These are phyloP conservation scores for Lepus americanus DNA, from an alignment of 2,113 vertebrate genomes.

Conservation along the genomic window DNA sequence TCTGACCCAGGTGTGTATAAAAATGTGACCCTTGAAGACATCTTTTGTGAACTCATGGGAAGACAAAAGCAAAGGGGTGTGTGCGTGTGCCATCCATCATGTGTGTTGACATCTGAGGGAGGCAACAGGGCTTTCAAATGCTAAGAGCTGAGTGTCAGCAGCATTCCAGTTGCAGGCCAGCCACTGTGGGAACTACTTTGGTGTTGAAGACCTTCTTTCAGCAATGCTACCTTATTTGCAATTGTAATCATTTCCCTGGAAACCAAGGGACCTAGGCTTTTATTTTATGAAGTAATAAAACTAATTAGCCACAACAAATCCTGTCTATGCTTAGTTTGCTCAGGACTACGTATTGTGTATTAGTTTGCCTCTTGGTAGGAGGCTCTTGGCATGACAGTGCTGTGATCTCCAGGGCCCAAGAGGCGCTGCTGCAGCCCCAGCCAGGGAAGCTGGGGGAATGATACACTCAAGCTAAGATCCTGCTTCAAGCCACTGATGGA, in stretches of 20 bases:
- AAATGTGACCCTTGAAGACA: neutral
- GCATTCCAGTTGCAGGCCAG: too few species aligned
- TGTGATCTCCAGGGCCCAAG: neutral
- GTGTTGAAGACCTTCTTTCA: neutral
- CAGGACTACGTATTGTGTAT: neutral
- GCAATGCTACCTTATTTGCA: neutral
- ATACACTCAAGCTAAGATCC: too few species aligned
- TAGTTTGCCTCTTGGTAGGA: neutral
- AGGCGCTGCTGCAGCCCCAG: too few species aligned
- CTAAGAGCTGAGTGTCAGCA: neutral
- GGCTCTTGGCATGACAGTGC: neutral
- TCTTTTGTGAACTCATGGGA: neutral
- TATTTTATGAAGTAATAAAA: slow-evolving; percentile 46
- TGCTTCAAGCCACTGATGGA: neutral
- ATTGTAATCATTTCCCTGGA: slow-evolving; percentile 56
- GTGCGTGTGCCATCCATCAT: too few species aligned
- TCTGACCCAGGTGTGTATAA: neutral
- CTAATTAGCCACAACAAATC: slow-evolving; percentile 41
- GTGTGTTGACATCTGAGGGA: neutral
- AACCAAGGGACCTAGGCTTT: slow-evolving; percentile 4
- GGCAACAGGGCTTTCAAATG: neutral
- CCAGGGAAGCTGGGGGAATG: neutral
- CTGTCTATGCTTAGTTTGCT: slow-evolving; percentile 15
- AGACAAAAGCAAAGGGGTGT: neutral
- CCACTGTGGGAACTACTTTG: neutral